Evolutionary conservation across 2,888 invertebrate species (phyloP).

Genomic region (Diogma glabrata): DNA sequence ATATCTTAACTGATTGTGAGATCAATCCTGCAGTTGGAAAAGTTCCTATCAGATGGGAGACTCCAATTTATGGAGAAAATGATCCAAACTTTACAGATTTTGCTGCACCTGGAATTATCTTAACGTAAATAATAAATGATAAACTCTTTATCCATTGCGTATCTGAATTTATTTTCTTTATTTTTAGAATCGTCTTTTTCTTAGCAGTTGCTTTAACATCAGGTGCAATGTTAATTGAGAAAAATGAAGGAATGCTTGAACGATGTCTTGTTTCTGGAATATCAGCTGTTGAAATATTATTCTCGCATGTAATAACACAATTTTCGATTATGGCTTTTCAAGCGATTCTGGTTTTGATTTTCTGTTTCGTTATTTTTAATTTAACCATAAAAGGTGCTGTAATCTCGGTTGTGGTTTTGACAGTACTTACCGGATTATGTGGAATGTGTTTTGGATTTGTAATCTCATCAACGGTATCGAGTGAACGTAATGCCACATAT

Average conservation of each 20-base stretch:
- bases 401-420: conserved; percentile 59
- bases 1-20: conserved; percentile 50
- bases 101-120: conserved; percentile 83
- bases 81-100: conserved; percentile 86
- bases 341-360: conserved; percentile 62
- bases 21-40: conserved; percentile 46
- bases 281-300: conserved; percentile 65
- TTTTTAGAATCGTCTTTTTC: conserved; percentile 77
- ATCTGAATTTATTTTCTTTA: conserved; percentile 13
- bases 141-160: neutral
- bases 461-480: conserved; percentile 67
- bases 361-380: conserved; percentile 65
- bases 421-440: conserved; percentile 73
- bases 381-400: conserved; percentile 68
- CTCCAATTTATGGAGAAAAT: conserved; percentile 61
- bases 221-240: conserved; percentile 76
- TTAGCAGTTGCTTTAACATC: conserved; percentile 87
- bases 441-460: conserved; percentile 91
- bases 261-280: conserved; percentile 79
- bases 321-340: conserved; percentile 81
- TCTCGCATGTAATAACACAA: conserved; percentile 79
- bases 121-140: conserved; percentile 51
- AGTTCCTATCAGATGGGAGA: conserved; percentile 45
- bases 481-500: conserved; percentile 74
- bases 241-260: conserved; percentile 83